These are phyloP conservation scores for Ceratothoa steindachneri DNA, from an alignment of 2,888 invertebrate species.

Conservation along the genomic window DNA sequence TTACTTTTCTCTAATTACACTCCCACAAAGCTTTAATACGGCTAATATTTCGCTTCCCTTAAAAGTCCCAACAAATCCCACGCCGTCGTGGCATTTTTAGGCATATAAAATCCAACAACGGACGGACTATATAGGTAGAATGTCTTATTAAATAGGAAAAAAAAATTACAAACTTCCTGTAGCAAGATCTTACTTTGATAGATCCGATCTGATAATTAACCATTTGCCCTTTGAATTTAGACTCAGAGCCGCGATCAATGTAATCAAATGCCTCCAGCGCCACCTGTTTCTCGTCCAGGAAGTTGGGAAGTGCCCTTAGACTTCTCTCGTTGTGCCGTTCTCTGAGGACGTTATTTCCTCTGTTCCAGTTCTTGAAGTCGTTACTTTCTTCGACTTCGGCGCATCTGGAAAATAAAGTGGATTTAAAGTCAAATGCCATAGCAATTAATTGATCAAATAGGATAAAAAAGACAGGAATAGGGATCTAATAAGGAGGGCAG, in stretches of 20 bases:
- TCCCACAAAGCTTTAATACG: too few relatives aligned
- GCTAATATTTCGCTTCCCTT: too few relatives aligned
- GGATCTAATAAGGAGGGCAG: too few relatives aligned
- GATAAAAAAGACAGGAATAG: too few relatives aligned
- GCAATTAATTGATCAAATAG: too few relatives aligned
- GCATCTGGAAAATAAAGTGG: conserved; percentile 22
- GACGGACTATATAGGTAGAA: too few relatives aligned
- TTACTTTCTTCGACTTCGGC: conserved; percentile 42
- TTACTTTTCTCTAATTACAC: too few relatives aligned
- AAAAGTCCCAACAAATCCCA: too few relatives aligned
- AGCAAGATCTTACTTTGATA: conserved; percentile 37
- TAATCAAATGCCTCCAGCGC: conserved; percentile 43
- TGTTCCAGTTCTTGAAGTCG: conserved; percentile 35
- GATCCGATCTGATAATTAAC: conserved; percentile 22
- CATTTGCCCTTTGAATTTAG: conserved; percentile 41
- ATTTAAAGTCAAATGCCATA: neutral
- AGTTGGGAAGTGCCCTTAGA: conserved; percentile 21
- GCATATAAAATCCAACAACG: too few relatives aligned
- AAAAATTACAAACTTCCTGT: too few relatives aligned
- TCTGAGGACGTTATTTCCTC: neutral
- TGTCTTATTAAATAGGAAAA: too few relatives aligned
- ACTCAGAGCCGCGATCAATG: conserved; percentile 40
- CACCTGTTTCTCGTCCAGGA: conserved; percentile 34
- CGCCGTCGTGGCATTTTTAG: too few relatives aligned
- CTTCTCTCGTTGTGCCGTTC: neutral